Evolutionary conservation across 2,888 invertebrate species (phyloP).

Genomic region (Lasioglossum lativentre): DNA sequence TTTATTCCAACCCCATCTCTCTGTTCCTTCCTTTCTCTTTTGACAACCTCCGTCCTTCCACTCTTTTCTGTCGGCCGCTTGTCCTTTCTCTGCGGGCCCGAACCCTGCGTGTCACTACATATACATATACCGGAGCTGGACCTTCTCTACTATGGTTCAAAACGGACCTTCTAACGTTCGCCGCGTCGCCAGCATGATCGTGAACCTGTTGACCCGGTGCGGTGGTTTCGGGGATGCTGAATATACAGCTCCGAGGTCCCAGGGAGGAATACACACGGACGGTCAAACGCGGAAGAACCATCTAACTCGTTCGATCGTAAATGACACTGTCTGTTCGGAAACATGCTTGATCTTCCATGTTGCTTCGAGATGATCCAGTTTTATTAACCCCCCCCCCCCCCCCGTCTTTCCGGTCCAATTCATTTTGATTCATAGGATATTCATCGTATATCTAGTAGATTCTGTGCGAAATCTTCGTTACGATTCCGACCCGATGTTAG

Average conservation of each 20-base stretch:
- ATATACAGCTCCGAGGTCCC: not conserved
- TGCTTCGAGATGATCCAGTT: not conserved
- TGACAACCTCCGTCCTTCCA: conserved; percentile 45
- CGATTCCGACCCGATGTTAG: not conserved
- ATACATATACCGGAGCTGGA: conserved; percentile 1
- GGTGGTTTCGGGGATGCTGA: not conserved
- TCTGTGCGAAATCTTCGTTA: not conserved
- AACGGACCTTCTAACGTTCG: conserved; percentile 13
- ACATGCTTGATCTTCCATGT: not conserved
- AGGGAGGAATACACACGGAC: not conserved
- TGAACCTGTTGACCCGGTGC: not conserved
- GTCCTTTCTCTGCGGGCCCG: conserved; percentile 34
- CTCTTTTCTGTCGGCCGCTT: conserved; percentile 33
- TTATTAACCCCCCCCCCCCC: not conserved
- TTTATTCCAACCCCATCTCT: conserved; percentile 41
- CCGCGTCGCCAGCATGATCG: not conserved
- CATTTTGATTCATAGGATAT: not conserved
- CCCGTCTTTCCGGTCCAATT: too few species aligned
- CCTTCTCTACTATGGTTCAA: not conserved
- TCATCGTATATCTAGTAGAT: too few species aligned
- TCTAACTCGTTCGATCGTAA: not conserved
- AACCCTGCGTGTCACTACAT: conserved; percentile 34
- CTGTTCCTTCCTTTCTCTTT: conserved; percentile 46
- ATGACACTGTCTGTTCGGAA: not conserved
- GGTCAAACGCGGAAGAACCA: not conserved